Conservation (phyloP, 2,888 invertebrate species). For the Megamerina dolium region DNA sequence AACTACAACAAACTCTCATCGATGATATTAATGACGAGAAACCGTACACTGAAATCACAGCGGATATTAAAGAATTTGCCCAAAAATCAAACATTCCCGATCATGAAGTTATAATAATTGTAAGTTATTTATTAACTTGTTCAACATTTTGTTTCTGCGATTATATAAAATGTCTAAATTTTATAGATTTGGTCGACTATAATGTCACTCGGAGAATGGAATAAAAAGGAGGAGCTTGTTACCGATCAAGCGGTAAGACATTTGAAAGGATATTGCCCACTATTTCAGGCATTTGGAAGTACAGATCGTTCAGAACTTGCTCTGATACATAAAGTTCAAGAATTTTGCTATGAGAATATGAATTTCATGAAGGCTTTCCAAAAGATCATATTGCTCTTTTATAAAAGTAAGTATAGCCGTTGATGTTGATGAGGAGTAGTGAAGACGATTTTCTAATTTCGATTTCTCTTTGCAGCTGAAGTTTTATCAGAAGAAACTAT, state of each 20-base stretch:
- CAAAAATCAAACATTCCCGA: slow-evolving; percentile 78
- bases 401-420: slow-evolving; percentile 72
- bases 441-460: too few species aligned
- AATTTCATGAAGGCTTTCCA: slow-evolving; percentile 98
- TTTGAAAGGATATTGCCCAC: slow-evolving; percentile 75
- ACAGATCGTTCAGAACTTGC: slow-evolving; percentile 82
- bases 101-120: slow-evolving; percentile 82
- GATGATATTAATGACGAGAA: slow-evolving; percentile 85
- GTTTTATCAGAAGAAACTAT: slow-evolving; percentile 93
- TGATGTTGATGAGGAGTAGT: too few species aligned
- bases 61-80: slow-evolving; percentile 81
- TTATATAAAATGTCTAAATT: slow-evolving; percentile 4
- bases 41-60: slow-evolving; percentile 76
- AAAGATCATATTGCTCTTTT: slow-evolving; percentile 92
- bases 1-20: slow-evolving; percentile 70
- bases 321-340: slow-evolving; percentile 87
- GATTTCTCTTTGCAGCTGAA: slow-evolving; percentile 58
- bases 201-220: slow-evolving; percentile 96
- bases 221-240: slow-evolving; percentile 94
- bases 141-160: background rate
- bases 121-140: too few species aligned
- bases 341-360: slow-evolving; percentile 98
- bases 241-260: slow-evolving; percentile 93
- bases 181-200: slow-evolving; percentile 85
- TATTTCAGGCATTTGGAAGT: slow-evolving; percentile 82